Conservation (phyloP, 1,140 invertebrate genomes). For the Hesperophylax magnus region DNA sequence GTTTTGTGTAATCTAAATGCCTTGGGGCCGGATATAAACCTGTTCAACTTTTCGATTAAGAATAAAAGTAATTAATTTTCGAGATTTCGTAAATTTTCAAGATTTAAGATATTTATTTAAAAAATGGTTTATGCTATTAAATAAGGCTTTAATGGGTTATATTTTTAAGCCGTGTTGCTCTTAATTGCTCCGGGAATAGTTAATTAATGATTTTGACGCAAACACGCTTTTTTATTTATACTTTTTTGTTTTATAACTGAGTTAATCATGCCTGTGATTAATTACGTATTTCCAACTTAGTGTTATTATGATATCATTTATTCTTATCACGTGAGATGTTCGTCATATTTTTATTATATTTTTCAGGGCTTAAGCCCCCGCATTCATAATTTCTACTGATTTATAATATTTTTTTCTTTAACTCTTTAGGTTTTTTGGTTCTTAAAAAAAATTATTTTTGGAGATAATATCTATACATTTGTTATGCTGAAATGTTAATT, state of each 20-base stretch:
- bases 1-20: conserved; percentile 48
- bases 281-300: no score
- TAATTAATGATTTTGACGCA: background rate
- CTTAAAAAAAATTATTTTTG: no score
- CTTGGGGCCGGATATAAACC: conserved; percentile 25
- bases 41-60: conserved; percentile 42
- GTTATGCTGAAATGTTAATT: no score
- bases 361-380: no score
- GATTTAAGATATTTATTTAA: background rate
- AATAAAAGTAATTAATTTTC: conserved; percentile 29
- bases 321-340: no score
- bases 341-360: no score
- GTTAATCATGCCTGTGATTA: no score
- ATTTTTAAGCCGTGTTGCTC: background rate
- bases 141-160: background rate
- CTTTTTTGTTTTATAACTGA: background rate
- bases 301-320: no score
- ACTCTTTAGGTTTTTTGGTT: no score
- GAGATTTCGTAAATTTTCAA: conserved; percentile 3
- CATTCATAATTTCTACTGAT: no score
- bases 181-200: background rate
- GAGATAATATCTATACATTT: no score
- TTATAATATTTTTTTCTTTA: no score
- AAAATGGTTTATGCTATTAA: background rate
- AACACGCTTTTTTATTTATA: background rate